phyloP scores from a whole-genome alignment of 1,140 invertebrate species.

The Contarinia nasturtii region DNA sequence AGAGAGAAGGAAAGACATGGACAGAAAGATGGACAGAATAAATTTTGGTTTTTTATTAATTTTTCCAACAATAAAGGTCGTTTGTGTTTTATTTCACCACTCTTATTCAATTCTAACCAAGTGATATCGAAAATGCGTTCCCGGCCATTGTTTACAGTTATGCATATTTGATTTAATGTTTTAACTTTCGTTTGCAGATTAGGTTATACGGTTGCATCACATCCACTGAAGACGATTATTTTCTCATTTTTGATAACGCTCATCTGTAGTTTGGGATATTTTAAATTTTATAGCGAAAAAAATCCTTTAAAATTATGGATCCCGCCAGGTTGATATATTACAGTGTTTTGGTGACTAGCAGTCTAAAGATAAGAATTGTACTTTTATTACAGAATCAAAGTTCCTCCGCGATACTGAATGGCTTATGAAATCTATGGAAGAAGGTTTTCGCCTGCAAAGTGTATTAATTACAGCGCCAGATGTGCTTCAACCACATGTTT shows the following conservation, averaged over 20 bases:
- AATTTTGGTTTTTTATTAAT: too few species aligned
- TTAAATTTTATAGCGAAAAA: slow-evolving; percentile 37
- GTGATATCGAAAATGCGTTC: too few species aligned
- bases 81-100: too few species aligned
- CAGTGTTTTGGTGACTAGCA: not conserved
- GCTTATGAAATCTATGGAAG: slow-evolving; percentile 45
- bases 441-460: slow-evolving; percentile 37
- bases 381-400: slow-evolving; percentile 32
- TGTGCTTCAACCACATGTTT: slow-evolving; percentile 10
- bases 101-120: too few species aligned
- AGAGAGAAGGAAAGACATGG: too few species aligned
- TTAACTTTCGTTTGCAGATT: too few species aligned
- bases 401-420: slow-evolving; percentile 45
- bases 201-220: not conserved
- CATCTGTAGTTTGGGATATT: slow-evolving; percentile 22
- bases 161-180: too few species aligned
- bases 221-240: not conserved
- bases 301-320: slow-evolving; percentile 59
- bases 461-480: slow-evolving; percentile 42
- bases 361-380: not conserved
- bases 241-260: not conserved
- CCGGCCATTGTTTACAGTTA: too few species aligned
- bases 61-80: too few species aligned
- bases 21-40: too few species aligned
- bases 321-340: slow-evolving; percentile 16